Conservation (phyloP, 2,888 invertebrate species). For the Chrysotoxum bicinctum region DNA sequence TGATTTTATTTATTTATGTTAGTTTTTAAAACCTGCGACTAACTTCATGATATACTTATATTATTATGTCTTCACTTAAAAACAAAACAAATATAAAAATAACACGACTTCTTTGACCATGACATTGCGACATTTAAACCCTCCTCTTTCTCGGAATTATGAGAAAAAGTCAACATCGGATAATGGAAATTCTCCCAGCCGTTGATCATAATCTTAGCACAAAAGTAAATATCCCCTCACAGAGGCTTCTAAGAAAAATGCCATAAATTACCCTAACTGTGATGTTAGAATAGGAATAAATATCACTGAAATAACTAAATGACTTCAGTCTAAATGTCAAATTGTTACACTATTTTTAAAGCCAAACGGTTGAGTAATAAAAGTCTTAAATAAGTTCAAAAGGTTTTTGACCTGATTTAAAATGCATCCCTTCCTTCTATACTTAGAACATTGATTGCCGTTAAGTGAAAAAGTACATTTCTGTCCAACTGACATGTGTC, state of each 20-base stretch:
- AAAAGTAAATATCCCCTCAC: slow-evolving; percentile 7
- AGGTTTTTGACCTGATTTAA: slow-evolving; percentile 8
- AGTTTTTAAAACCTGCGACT: background rate
- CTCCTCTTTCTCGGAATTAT: slow-evolving; percentile 27
- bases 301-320: no score
- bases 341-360: background rate
- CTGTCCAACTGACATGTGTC: slow-evolving; percentile 7
- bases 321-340: slow-evolving; percentile 17
- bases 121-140: slow-evolving; percentile 51
- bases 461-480: background rate
- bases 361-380: background rate
- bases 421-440: background rate
- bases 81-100: background rate
- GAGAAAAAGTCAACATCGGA: slow-evolving; percentile 7
- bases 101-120: slow-evolving; percentile 31
- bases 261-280: background rate
- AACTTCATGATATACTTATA: background rate
- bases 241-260: background rate
- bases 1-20: slow-evolving; percentile 4
- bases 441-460: background rate
- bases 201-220: slow-evolving; percentile 37
- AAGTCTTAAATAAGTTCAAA: background rate
- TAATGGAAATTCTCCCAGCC: slow-evolving; percentile 31
- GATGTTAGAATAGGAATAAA: slow-evolving; percentile 1
- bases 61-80: background rate